These are phyloP conservation scores for Dynastes tityus DNA, from an alignment of 2,888 invertebrate species.

Conservation along the genomic window DNA sequence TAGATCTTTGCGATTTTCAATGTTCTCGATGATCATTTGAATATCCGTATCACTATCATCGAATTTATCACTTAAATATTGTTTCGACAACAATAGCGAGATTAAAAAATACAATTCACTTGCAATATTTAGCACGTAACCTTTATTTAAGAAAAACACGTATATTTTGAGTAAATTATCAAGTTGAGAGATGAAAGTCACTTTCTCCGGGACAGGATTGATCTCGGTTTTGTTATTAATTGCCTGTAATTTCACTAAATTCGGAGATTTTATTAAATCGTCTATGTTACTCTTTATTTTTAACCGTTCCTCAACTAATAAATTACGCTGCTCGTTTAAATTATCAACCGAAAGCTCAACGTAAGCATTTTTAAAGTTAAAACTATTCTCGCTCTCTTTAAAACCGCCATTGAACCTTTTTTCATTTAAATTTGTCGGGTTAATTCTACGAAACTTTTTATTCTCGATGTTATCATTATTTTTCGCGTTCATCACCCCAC, in stretches of 20 bases:
- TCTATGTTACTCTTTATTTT: conserved; percentile 54
- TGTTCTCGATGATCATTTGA: conserved; percentile 24
- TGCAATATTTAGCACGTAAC: conserved; percentile 77
- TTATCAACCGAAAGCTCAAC: conserved; percentile 50
- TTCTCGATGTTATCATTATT: conserved; percentile 45
- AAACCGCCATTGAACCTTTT: conserved; percentile 56
- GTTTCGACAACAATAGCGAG: conserved; percentile 76
- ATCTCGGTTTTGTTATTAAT: conserved; percentile 61
- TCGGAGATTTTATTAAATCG: conserved; percentile 18
- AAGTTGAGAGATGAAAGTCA: conserved; percentile 73
- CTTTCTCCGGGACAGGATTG: conserved; percentile 69
- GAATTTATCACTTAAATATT: conserved; percentile 62
- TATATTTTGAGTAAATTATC: conserved; percentile 76
- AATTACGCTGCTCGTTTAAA: conserved; percentile 54
- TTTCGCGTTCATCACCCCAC: conserved; percentile 46
- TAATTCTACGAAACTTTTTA: conserved; percentile 70
- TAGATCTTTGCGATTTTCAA: conserved; percentile 39
- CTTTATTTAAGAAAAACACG: conserved; percentile 74
- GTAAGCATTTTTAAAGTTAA: conserved; percentile 60
- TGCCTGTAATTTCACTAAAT: conserved; percentile 28
- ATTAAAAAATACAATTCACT: conserved; percentile 82
- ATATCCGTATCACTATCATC: conserved; percentile 33
- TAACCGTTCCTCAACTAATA: conserved; percentile 59
- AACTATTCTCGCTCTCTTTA: conserved; percentile 61
- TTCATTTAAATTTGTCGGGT: conserved; percentile 71